Evolutionary conservation across 2,113 vertebrate genomes (phyloP).

Genomic region (Mohoua ochrocephala): DNA sequence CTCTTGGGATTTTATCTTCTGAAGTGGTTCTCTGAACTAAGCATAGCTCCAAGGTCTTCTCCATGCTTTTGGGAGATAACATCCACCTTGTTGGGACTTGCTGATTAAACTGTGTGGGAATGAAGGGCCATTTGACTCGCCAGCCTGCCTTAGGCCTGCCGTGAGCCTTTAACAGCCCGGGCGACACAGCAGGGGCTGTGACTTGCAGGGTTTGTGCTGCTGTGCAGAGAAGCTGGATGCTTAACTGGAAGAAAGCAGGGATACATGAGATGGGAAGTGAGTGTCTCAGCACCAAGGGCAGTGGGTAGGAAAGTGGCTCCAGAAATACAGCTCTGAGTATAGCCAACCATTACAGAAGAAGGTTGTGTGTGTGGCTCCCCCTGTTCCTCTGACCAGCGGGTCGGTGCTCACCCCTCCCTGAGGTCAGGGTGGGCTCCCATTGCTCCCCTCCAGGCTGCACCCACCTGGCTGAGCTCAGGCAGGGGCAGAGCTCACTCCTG

Average conservation of each 20-base stretch:
- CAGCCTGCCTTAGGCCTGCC: not conserved
- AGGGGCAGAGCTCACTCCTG: not conserved
- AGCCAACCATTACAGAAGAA: not conserved
- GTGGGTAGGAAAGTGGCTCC: not conserved
- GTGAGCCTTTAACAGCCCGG: not conserved
- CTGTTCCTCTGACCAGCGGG: not conserved
- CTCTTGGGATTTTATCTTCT: not conserved
- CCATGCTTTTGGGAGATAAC: slow-evolving; percentile 17
- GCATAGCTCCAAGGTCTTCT: not conserved
- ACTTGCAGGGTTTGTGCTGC: not conserved
- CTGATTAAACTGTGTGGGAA: not conserved
- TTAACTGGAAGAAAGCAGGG: not conserved
- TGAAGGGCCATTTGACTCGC: not conserved
- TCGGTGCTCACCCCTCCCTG: not conserved
- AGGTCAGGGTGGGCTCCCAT: not conserved
- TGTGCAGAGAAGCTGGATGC: not conserved
- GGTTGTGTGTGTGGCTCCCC: not conserved
- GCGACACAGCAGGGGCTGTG: not conserved
- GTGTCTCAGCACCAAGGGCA: not conserved
- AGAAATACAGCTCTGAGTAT: not conserved
- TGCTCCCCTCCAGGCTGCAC: not conserved
- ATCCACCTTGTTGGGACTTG: slow-evolving; percentile 6
- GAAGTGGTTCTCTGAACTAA: not conserved
- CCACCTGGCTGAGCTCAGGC: not conserved
- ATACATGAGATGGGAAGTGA: not conserved